Base-by-base conservation (phyloP, 2,888 invertebrate genomes). In the Exephanes ischioxanthus region DNA sequence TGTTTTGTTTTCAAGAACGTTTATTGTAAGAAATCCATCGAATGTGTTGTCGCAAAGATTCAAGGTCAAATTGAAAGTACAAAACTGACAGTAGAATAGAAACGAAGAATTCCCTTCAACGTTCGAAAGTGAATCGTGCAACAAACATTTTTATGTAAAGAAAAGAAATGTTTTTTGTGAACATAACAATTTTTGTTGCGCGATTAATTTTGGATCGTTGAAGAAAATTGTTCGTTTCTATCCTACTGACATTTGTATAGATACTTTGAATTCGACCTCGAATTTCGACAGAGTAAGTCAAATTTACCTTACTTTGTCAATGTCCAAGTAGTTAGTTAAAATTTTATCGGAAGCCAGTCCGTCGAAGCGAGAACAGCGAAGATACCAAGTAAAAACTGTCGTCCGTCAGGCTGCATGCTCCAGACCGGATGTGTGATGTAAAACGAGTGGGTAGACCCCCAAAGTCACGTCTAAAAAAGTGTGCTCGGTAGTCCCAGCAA, bases 351-450 rank as follows among this genome's bases (percentile, higher is more conserved):
- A 33, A 61, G 4, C 33, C 7, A 3, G 7, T 61, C 3, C 16
- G 16, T 61, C 6, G 61, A 61, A 61, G 7, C 2, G 33, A 16
- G n/a, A 30, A 61, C 16, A 19, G 63, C 63, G 22, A 33, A 11
- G 30, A 76, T 33, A n/a, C 19, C 16, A 66, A n/a, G 26, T 4
- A 76, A 14, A 63, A 22, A 51, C 41, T 75, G 19, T 11, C 66
- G 61, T 48, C 45, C 14, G n/a, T 41, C 11, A n/a, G 11, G 58
- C 41, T 26, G 41, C 33, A 51, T 30, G 33, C 66, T 33, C 37
- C 6, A 61, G 33, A 30, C 66, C 76, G 76, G 76, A 76, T 76
- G 76, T 66, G 45, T 37, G 19, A n/a, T 22, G 66, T 51, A 77
- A 77, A 67, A 76, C 48, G 51, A 30, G 75, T 76, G 63, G 76